Conservation (phyloP, 2,797 vertebrate genomes). For the Mus caroli region DNA sequence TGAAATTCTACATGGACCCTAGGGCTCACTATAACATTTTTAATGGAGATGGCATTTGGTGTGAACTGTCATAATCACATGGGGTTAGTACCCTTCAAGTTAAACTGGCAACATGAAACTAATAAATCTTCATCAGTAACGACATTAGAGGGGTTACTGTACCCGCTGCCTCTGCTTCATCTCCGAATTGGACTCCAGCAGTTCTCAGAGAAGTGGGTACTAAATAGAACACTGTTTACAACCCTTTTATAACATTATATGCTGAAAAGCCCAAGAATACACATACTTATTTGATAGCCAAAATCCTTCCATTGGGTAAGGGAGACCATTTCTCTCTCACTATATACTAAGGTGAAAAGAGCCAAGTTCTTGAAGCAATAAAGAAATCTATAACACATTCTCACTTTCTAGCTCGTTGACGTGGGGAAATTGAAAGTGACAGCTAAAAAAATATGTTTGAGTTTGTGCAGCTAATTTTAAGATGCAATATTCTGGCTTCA, state of each 20-base stretch:
- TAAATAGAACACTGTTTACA: slow-evolving; percentile 82
- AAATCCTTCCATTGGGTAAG: slow-evolving; percentile 79
- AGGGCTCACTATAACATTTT: slow-evolving; percentile 89
- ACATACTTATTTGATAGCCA: slow-evolving; percentile 78
- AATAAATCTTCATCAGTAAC: slow-evolving; percentile 88
- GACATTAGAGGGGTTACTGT: slow-evolving; percentile 85
- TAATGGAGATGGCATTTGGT: slow-evolving; percentile 88
- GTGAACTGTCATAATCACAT: slow-evolving; percentile 86
- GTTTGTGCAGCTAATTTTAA: slow-evolving; percentile 69
- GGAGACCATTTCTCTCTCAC: slow-evolving; percentile 79
- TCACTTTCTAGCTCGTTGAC: slow-evolving; percentile 37
- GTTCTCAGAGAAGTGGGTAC: slow-evolving; percentile 71
- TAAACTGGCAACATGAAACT: slow-evolving; percentile 87
- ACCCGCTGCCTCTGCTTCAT: slow-evolving; percentile 82
- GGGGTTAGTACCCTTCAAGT: slow-evolving; percentile 87
- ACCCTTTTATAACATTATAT: slow-evolving; percentile 81
- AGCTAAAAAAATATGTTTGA: slow-evolving; percentile 58
- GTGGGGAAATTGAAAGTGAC: slow-evolving; percentile 30
- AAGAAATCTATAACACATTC: slow-evolving; percentile 77
- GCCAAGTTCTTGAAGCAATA: slow-evolving; percentile 77
- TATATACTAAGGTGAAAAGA: slow-evolving; percentile 76
- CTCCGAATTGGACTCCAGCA: slow-evolving; percentile 76
- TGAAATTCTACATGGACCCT: slow-evolving; percentile 86
- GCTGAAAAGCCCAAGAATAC: slow-evolving; percentile 78
- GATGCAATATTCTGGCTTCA: slow-evolving; percentile 73